Evolutionary conservation across 2,888 invertebrate genomes (phyloP).

Genomic region (Drosophila greeni): DNA sequence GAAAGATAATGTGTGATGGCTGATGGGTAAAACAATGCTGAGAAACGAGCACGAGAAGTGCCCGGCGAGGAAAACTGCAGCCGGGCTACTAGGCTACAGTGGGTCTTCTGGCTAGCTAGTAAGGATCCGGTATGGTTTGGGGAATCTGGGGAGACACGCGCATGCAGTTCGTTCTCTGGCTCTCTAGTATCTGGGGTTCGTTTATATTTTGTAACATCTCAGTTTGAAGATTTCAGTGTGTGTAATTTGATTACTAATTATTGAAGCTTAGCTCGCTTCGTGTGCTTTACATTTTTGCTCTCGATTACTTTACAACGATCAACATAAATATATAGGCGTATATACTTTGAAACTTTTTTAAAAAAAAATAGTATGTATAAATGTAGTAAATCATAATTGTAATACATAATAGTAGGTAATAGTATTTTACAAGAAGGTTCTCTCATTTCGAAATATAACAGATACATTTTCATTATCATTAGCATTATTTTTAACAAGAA

Average conservation of each 20-base stretch:
- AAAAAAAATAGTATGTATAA: conserved; percentile 48
- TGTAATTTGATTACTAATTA: conserved; percentile 70
- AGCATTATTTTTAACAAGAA: conserved; percentile 69
- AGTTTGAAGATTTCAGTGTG: conserved; percentile 49
- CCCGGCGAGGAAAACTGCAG: conserved; percentile 9
- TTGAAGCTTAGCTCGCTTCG: conserved; percentile 33
- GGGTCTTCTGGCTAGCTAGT: not conserved
- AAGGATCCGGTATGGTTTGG: conserved; percentile 4
- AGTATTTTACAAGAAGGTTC: conserved; percentile 65
- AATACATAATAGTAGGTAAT: conserved; percentile 68
- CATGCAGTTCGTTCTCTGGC: not conserved
- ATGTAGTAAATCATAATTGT: conserved; percentile 59
- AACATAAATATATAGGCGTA: conserved; percentile 68
- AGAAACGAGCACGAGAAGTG: conserved; percentile 5
- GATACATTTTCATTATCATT: conserved; percentile 58
- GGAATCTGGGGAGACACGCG: conserved; percentile 1
- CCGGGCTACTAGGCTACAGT: not conserved
- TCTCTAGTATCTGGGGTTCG: conserved; percentile 15
- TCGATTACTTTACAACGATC: conserved; percentile 69
- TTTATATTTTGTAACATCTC: conserved; percentile 42
- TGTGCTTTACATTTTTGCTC: conserved; percentile 46
- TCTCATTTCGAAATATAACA: conserved; percentile 62
- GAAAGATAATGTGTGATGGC: conserved; percentile 16
- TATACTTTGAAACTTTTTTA: conserved; percentile 58
- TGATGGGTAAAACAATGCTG: conserved; percentile 7